These are phyloP conservation scores for Orchesella flavescens DNA, from an alignment of 2,888 invertebrate species.

Conservation along the genomic window DNA sequence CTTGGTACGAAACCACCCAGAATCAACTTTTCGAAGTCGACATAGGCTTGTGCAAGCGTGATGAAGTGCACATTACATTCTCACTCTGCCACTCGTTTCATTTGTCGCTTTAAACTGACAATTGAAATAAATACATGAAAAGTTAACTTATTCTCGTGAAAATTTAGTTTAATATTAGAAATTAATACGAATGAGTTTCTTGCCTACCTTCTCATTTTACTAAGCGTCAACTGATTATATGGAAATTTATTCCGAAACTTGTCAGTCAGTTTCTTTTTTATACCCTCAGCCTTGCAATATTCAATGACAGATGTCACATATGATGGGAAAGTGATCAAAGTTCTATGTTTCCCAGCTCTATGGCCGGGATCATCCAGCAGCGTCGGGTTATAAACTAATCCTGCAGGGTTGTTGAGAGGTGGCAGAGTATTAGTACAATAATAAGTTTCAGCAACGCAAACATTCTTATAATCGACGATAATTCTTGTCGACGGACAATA, in stretches of 20 bases:
- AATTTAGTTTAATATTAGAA: no score
- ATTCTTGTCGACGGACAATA: no score
- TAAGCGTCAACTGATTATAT: slow-evolving; percentile 92
- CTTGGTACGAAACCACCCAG: slow-evolving; percentile 94
- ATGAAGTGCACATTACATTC: slow-evolving; percentile 88
- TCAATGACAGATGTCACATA: slow-evolving; percentile 87
- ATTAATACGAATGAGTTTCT: neutral
- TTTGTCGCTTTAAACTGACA: slow-evolving; percentile 91
- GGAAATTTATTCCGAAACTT: slow-evolving; percentile 97
- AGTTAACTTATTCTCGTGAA: no score
- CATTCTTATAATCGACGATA: no score
- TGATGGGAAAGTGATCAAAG: slow-evolving; percentile 83
- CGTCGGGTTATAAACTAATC: slow-evolving; percentile 84
- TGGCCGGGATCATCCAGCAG: slow-evolving; percentile 88
- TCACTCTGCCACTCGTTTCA: slow-evolving; percentile 91
- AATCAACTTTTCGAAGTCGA: slow-evolving; percentile 98
- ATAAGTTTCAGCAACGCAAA: no score
- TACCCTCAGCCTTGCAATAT: slow-evolving; percentile 94
- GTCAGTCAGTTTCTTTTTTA: slow-evolving; percentile 97
- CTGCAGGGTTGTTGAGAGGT: slow-evolving; percentile 30
- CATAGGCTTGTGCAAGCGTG: slow-evolving; percentile 96
- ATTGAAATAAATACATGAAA: no score
- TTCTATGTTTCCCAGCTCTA: slow-evolving; percentile 87
- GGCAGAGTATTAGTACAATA: no score
- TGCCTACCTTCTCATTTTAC: slow-evolving; percentile 92